Evolutionary conservation across 2,888 invertebrate species (phyloP).

Genomic region (Limenitis camilla): DNA sequence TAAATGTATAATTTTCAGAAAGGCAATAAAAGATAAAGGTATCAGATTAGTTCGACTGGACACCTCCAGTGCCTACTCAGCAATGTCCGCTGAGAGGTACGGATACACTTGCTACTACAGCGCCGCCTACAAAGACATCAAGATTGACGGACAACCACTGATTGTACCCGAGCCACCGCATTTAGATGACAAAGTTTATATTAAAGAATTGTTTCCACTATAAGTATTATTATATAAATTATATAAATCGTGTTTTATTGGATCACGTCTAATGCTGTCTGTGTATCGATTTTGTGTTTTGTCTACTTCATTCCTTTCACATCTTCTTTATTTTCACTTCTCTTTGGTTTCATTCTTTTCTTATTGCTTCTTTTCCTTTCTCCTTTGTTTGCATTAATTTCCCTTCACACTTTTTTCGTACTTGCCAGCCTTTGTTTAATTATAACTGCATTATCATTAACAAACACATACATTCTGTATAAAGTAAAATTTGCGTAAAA

Average conservation of each 20-base stretch:
- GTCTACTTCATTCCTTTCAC: too few species aligned
- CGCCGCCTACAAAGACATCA: constrained; percentile 78
- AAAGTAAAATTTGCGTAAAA: too few species aligned
- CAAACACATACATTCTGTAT: too few species aligned
- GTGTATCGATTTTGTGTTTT: too few species aligned
- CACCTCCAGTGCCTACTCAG: constrained; percentile 85
- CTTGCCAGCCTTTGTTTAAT: too few species aligned
- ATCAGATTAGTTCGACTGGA: constrained; percentile 79
- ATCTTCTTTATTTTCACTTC: too few species aligned
- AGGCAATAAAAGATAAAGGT: constrained; percentile 65
- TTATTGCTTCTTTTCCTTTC: too few species aligned
- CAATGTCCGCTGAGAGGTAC: constrained; percentile 79
- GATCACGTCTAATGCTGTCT: too few species aligned
- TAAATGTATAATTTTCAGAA: constrained; percentile 62
- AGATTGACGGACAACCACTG: constrained; percentile 74
- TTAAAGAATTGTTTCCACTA: constrained; percentile 51
- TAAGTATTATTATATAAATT: background rate
- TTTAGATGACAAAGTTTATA: constrained; percentile 72
- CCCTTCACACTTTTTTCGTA: too few species aligned
- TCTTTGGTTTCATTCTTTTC: too few species aligned
- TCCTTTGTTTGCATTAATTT: too few species aligned
- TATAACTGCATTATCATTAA: too few species aligned
- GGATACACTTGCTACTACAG: constrained; percentile 81
- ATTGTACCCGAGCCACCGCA: constrained; percentile 80
- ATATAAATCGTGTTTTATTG: background rate